Evolutionary conservation across 2,113 vertebrate genomes (phyloP), one percentile per base, ranked within the genome.

Genomic region (Actinemys pallida): DNA sequence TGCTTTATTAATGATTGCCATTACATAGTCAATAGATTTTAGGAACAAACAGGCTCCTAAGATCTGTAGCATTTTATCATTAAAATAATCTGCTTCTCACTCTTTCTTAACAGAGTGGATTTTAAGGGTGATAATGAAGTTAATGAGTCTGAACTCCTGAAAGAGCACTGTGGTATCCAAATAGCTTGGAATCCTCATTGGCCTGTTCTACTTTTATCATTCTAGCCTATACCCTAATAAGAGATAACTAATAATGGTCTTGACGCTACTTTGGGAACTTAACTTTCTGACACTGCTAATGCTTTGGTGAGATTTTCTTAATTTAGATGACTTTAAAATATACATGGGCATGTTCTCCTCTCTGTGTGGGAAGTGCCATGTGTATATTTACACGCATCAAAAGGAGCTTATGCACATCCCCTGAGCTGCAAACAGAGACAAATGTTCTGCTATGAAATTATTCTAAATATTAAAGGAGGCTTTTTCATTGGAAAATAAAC

Each of bases 81-180:
- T 59, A n/a, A 59, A 93, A 10, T 25, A 35, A 59, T 84, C 56
- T 50, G 29, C 10, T 81, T 42, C 80, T 84, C 76, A 65, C 56
- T 47, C 14, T 0, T 0, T 57, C 47, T 54, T 4, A 2, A 31
- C 2, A 39, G 16, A 45, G 57, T 76, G 3, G 8, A 14, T 79
- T 95, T 65, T 65, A 75, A 65, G 42, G 90, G 8, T 83, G 53
- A 62, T 52, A 91, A 65, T 1, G 0, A 69, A 93, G 80, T 16
- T 56, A 24, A 90, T 76, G 88, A 2, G 7, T 8, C n/a, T 3
- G 52, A 87, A 53, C 31, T 53, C 10, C 47, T 76, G 6, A 8
- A 84, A 47, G 31, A 84, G 6, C 49, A 50, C 5, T 1, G 1
- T 1, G 31, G 31, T 22, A 86, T 8, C 24, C 47, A n/a, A 6